phyloP scores from a whole-genome alignment of 2,113 vertebrate species.

The Petromus typicus region DNA sequence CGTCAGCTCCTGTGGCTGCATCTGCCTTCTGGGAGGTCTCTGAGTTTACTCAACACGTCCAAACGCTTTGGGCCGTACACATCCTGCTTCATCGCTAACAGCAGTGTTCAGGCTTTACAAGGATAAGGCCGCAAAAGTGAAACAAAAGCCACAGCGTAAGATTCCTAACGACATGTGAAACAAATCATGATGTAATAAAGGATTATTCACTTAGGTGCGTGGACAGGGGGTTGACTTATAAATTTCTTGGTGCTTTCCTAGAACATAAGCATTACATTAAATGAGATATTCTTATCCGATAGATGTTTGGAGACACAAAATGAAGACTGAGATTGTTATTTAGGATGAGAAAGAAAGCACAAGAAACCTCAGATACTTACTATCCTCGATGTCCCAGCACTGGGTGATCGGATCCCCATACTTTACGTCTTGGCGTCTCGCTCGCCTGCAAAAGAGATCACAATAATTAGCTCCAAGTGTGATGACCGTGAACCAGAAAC shows the following conservation, averaged over 20 bases:
- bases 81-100: slow-evolving; percentile 53
- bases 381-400: slow-evolving; percentile 96
- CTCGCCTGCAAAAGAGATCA: slow-evolving; percentile 88
- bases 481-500: slow-evolving; percentile 58
- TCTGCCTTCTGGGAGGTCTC: slow-evolving; percentile 1
- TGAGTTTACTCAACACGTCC: not conserved
- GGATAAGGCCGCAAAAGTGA: slow-evolving; percentile 40
- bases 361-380: slow-evolving; percentile 86
- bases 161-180: slow-evolving; percentile 65
- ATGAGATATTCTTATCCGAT: slow-evolving; percentile 12
- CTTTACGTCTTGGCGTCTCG: slow-evolving; percentile 97
- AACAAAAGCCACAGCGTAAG: not conserved
- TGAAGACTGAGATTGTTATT: not conserved
- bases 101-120: slow-evolving; percentile 61
- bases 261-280: slow-evolving; percentile 29
- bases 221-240: slow-evolving; percentile 34
- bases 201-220: slow-evolving; percentile 25
- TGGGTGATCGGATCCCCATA: slow-evolving; percentile 96
- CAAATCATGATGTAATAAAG: slow-evolving; percentile 50
- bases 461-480: slow-evolving; percentile 71
- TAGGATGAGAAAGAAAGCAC: not conserved
- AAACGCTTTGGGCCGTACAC: not conserved
- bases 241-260: slow-evolving; percentile 50
- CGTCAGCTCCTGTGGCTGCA: not conserved
- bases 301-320: not conserved